Base-by-base conservation (phyloP, 2,888 invertebrate species). In the Drosophila anomalata region DNA sequence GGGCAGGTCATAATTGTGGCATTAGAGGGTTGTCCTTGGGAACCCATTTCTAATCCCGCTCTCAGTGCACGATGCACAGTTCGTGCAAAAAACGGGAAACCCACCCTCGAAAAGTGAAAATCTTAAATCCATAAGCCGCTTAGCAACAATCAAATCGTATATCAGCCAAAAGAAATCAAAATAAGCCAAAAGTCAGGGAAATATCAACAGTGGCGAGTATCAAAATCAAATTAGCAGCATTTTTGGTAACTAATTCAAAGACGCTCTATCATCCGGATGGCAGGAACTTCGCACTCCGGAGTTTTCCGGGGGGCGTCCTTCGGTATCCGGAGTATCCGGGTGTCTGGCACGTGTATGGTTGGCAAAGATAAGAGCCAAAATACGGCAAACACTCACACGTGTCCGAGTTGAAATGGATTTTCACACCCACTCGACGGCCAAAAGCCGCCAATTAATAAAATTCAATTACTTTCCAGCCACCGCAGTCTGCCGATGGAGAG, bases 181-280 rank as follows among this genome's bases (percentile, higher is more conserved):
- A 70, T 14, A 44, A 44, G 54, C 17, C 39, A 42, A 12, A 57
- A 60, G 66, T 52, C 52, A 50, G 41, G 50, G 63, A 55, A 55
- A 41, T 60, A 63, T 66, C 76, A 65, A 48, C 50, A 52, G 59
- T 53, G 65, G 63, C 61, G 57, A 63, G 77, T 72, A 89, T 89
- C 79, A 89, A 89, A 87, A 88, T 86, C 88, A 89, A 90, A 89
- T 89, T 89, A 89, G 89, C 79, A 77, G 53, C 83, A 78, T 54
- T 70, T 42, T 82, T 86, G 86, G 82, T 83, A 67, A 69, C 83
- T 86, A 83, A 86, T 82, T 82, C 61, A 48, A 50, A 50, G 41
- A 47, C 48, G 24, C 78, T 78, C 75, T 86, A 86, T 82, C 83
- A 85, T 51, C 56, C 31, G 11, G 61, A n/a, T 47, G 60, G 71